Conservation (phyloP, 2,888 invertebrate genomes). For the Thera britannica region DNA sequence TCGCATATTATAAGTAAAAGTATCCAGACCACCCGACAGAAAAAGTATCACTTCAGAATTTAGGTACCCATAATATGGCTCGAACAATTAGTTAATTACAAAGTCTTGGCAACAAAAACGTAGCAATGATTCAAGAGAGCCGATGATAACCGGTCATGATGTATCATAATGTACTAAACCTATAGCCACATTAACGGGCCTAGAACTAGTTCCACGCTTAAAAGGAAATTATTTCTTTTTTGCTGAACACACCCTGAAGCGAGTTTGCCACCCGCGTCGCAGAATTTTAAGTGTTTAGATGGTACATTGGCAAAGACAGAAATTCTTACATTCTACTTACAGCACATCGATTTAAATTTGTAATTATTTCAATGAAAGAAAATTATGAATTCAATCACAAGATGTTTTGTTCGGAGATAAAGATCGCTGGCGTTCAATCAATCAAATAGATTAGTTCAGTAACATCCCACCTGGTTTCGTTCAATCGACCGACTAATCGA, state of each 20-base stretch:
- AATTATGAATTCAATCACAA: slow-evolving; percentile 61
- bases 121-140: slow-evolving; percentile 40
- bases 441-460: slow-evolving; percentile 55
- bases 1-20: slow-evolving; percentile 30
- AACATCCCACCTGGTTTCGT: slow-evolving; percentile 58
- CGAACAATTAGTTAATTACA: too few relatives aligned
- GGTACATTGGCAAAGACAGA: slow-evolving; percentile 35
- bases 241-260: slow-evolving; percentile 27
- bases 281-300: slow-evolving; percentile 35
- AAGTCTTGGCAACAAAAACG: too few relatives aligned
- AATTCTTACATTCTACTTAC: slow-evolving; percentile 36
- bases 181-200: slow-evolving; percentile 26
- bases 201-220: slow-evolving; percentile 32
- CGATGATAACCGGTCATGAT: slow-evolving; percentile 32
- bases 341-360: slow-evolving; percentile 42
- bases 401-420: slow-evolving; percentile 63
- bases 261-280: slow-evolving; percentile 42
- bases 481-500: slow-evolving; percentile 54
- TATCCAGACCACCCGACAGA: too few relatives aligned
- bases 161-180: slow-evolving; percentile 26
- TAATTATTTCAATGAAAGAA: slow-evolving; percentile 53
- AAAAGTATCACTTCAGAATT: too few relatives aligned
- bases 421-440: slow-evolving; percentile 60
- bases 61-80: too few relatives aligned
- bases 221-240: slow-evolving; percentile 37